Conservation (phyloP, 53 echinoderm and acorn worm genomes). For the Temnopleurus reevesii region DNA sequence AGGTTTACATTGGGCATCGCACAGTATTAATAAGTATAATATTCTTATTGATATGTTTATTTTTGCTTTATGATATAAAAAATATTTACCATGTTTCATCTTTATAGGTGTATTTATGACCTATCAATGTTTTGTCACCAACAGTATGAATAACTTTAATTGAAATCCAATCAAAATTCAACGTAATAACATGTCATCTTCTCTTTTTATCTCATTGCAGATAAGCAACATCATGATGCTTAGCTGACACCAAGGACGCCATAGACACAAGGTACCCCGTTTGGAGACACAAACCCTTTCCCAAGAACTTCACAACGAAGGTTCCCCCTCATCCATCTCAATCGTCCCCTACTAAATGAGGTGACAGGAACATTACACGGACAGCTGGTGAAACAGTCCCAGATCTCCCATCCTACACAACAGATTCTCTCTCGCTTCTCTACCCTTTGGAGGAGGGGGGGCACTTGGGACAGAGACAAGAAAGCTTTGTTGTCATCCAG, state of each 20-base stretch:
- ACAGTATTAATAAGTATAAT: too few species aligned
- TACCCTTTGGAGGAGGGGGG: not conserved
- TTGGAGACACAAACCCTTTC: not conserved
- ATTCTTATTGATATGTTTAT: too few species aligned
- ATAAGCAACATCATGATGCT: not conserved
- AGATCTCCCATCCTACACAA: not conserved
- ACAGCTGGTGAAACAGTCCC: constrained; percentile 32
- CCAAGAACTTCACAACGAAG: constrained; percentile 13
- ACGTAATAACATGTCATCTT: not conserved
- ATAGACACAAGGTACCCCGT: not conserved
- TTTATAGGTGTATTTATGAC: too few species aligned
- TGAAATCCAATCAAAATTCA: too few species aligned
- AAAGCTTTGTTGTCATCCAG: not conserved
- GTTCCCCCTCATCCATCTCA: constrained; percentile 27
- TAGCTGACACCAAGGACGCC: not conserved
- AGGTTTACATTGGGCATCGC: too few species aligned
- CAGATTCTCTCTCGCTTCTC: not conserved
- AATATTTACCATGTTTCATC: too few species aligned
- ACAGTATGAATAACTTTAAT: too few species aligned
- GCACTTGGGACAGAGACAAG: constrained; percentile 31
- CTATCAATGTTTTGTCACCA: too few species aligned
- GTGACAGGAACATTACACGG: not conserved
- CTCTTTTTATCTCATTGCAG: not conserved
- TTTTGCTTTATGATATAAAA: too few species aligned
- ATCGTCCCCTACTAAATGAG: not conserved